Evolutionary conservation across 2,888 invertebrate genomes (phyloP).

Genomic region (Corythucha ciliata): DNA sequence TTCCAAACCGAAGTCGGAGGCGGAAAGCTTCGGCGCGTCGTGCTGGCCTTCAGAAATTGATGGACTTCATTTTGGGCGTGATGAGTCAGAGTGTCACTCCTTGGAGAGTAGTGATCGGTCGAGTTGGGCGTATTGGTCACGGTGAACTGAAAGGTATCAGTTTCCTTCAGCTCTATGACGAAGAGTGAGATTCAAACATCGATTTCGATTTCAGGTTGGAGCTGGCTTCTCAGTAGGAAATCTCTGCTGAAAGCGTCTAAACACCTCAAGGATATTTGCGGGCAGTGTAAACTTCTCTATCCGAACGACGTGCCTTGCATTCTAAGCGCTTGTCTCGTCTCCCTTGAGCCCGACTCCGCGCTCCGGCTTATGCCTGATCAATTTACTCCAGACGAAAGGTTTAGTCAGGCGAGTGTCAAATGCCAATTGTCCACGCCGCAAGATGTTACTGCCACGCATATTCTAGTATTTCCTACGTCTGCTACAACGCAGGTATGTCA

Average conservation of each 20-base stretch:
- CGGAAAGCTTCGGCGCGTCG: conserved; percentile 83
- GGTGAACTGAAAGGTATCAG: conserved; percentile 80
- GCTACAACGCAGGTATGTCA: conserved; percentile 81
- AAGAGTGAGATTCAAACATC: not conserved
- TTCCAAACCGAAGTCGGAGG: conserved; percentile 69
- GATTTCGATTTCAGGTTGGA: conserved; percentile 60
- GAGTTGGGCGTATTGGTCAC: conserved; percentile 93
- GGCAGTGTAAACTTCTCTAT: conserved; percentile 74
- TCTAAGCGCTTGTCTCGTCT: conserved; percentile 94
- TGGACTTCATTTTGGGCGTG: conserved; percentile 93
- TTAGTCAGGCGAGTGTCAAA: conserved; percentile 77
- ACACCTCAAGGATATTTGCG: conserved; percentile 82
- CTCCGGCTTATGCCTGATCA: conserved; percentile 88
- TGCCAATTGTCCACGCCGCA: conserved; percentile 88
- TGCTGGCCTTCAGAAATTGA: conserved; percentile 81
- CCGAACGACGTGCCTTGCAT: conserved; percentile 80
- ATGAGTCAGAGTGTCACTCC: conserved; percentile 88
- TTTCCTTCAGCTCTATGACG: not conserved
- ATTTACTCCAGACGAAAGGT: conserved; percentile 89
- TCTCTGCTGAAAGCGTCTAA: conserved; percentile 79
- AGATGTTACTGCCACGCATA: conserved; percentile 95
- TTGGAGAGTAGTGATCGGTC: conserved; percentile 92
- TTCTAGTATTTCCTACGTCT: conserved; percentile 95
- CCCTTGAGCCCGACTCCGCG: conserved; percentile 80
- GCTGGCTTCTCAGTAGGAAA: conserved; percentile 83